Evolutionary conservation across 2,113 vertebrate species (phyloP), one percentile per base, ranked within the genome.

Genomic region (Murina feae): DNA sequence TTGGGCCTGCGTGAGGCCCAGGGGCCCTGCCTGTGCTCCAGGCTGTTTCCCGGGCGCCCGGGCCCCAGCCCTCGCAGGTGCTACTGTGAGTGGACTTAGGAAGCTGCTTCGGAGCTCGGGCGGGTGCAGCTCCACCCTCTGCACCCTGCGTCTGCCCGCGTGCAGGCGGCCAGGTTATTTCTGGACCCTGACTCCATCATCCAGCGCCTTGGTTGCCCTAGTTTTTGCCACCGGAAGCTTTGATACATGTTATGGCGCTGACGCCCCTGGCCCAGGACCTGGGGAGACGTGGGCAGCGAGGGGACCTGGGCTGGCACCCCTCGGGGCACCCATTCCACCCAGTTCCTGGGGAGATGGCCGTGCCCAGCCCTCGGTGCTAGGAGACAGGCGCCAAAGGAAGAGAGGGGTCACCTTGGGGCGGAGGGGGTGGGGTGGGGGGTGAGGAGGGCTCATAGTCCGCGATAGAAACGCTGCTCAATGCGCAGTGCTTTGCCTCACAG

Each of bases 201-300:
- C 92, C 84, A 42, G 92, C 53, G 51, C 74, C 82, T 89, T 63
- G 79, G 84, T 80, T 97, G 95, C 86, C 95, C 96, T 80, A 96
- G 92, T 94, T 96, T 97, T 90, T 66, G 44, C 92, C 83, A 91
- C 68, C 83, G 85, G 92, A 94, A 95, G 91, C 86, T 94, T 92
- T 85, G 79, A 91, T 97, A 93, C 91, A 83, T 93, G 17, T 8
- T 47, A 86, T 85, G 80, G 94, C 94, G 89, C 89, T 74, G 47
- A 28, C 86, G 66, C 16, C 69, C 35, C 37, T 3, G 25, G 89
- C 68, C 68, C 68, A 71, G 60, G 72, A 28, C 68, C 68, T 63
- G 53, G 65, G n/a, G 53, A 63, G 49, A 66, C 11, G 39, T 28
- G 49, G 68, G 84, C 6, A 44, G 51, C 1, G 35, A 82, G 8